Percentiles rank a stretch among this genome's conserved stretches.
Conservation (phyloP, 2,797 vertebrate species). For the Syndactyla subalaris region DNA sequence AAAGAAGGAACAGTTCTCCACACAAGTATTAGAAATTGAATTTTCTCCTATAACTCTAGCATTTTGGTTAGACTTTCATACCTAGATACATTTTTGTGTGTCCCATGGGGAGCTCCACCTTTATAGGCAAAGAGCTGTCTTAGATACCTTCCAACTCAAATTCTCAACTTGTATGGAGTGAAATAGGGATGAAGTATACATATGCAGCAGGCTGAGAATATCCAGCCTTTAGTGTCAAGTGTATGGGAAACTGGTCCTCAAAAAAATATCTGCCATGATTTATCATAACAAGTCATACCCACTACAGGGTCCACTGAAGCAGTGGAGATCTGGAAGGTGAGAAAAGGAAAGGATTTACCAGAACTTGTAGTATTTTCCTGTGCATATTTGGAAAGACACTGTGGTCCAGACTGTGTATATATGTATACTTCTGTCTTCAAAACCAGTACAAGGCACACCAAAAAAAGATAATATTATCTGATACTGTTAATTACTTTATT, state of each 20-base stretch:
- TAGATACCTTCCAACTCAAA: background rate
- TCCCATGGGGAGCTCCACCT: background rate
- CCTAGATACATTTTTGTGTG: background rate
- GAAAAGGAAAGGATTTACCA: background rate
- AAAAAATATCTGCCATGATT: background rate
- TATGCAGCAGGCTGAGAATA: background rate
- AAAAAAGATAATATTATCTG: background rate
- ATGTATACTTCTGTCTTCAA: background rate
- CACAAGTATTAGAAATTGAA: background rate
- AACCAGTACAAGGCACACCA: background rate
- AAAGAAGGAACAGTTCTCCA: background rate
- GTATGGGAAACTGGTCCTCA: background rate
- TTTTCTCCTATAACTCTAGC: background rate
- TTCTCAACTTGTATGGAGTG: background rate
- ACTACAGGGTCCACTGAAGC: background rate
- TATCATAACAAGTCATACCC: background rate
- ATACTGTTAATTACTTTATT: background rate
- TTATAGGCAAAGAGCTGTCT: background rate
- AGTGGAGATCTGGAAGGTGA: background rate
- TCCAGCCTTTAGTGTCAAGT: background rate
- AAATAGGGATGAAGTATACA: background rate
- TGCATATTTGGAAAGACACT: background rate
- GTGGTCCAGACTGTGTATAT: background rate
- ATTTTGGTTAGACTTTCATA: background rate
- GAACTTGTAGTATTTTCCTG: background rate